Conservation (phyloP, 2,888 invertebrate species). For the Nemapogon koenigi region DNA sequence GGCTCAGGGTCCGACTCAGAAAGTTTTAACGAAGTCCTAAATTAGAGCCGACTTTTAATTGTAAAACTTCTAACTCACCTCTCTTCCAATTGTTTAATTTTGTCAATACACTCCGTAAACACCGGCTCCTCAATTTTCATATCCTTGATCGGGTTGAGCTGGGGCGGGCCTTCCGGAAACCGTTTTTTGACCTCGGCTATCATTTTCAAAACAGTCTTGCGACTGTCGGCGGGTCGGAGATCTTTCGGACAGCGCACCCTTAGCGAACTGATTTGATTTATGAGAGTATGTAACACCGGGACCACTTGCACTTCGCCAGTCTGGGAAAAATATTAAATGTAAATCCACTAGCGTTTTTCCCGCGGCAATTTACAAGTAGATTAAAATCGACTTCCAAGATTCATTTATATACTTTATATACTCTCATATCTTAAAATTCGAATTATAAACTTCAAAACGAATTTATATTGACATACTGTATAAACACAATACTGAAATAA, state of each 20-base stretch:
- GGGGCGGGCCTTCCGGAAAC: conserved; percentile 86
- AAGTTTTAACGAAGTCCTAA: no score
- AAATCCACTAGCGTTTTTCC: no score
- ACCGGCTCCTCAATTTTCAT: conserved; percentile 91
- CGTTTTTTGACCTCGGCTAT: conserved; percentile 89
- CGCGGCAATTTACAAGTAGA: no score
- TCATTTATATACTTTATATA: no score
- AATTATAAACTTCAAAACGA: no score
- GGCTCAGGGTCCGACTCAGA: no score
- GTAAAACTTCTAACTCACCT: no score
- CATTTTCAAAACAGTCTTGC: conserved; percentile 84
- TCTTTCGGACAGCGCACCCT: conserved; percentile 92
- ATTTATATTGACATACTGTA: no score
- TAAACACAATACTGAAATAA: no score
- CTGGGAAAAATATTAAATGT: conserved; percentile 47
- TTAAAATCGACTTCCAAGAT: no score
- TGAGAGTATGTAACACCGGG: conserved; percentile 81
- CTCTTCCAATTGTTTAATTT: conserved; percentile 84
- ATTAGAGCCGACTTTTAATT: no score
- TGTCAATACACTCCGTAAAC: conserved; percentile 81
- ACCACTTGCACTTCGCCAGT: conserved; percentile 89
- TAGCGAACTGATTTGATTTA: conserved; percentile 88
- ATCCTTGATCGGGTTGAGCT: conserved; percentile 92
- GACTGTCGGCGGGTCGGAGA: conserved; percentile 81
- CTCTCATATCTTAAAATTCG: no score